These are phyloP conservation scores for Cottus gobio DNA, from an alignment of 2,113 vertebrate species.

Conservation along the genomic window DNA sequence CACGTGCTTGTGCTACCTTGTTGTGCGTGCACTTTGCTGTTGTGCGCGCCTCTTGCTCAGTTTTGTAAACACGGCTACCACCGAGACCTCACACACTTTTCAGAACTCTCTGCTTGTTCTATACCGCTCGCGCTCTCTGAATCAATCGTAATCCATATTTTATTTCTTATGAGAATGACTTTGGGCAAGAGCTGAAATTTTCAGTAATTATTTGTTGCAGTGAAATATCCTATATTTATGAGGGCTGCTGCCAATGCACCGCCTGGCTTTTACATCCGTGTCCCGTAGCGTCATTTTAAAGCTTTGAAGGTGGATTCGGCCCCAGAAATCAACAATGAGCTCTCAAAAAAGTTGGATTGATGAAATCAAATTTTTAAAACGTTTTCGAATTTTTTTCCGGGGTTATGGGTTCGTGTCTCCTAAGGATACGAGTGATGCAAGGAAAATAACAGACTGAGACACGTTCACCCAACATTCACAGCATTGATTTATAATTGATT, in stretches of 20 bases:
- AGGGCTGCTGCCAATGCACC: constrained; percentile 22
- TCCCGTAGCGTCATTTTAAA: constrained; percentile 31
- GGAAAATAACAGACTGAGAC: background rate
- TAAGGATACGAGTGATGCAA: background rate
- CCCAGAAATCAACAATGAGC: background rate
- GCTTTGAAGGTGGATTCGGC: constrained; percentile 5
- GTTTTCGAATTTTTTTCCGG: background rate
- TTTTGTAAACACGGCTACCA: constrained; percentile 51
- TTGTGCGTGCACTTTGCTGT: constrained; percentile 32
- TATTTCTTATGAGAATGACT: constrained; percentile 46
- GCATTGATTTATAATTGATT: background rate
- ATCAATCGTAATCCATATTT: constrained; percentile 59
- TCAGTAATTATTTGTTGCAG: constrained; percentile 28
- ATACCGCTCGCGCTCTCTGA: constrained; percentile 7
- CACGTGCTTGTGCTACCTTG: constrained; percentile 22
- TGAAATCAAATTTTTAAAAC: background rate
- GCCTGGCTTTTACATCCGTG: constrained; percentile 15
- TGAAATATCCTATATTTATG: constrained; percentile 49
- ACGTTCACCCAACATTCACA: background rate
- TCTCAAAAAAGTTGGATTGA: constrained; percentile 13
- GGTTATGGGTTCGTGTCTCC: background rate
- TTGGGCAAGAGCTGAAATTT: constrained; percentile 22
- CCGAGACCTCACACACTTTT: constrained; percentile 49
- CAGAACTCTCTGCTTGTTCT: constrained; percentile 22
- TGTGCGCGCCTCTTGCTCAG: constrained; percentile 22